Percentiles rank a stretch among this genome's conserved stretches.
Conservation (phyloP, 2,888 invertebrate genomes). For the Tenthredo distinguenda region DNA sequence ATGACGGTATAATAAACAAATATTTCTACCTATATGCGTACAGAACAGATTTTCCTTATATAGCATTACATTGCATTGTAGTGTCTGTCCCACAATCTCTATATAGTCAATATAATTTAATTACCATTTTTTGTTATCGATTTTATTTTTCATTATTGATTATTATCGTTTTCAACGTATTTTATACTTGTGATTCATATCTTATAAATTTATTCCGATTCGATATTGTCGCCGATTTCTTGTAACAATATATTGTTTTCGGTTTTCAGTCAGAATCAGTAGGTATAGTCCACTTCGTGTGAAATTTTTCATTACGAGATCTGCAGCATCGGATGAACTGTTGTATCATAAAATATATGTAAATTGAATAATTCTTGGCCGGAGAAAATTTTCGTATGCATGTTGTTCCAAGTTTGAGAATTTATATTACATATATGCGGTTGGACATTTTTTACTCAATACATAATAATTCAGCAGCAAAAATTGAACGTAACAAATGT, state of each 20-base stretch:
- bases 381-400: not conserved
- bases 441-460: too few species aligned
- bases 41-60: too few species aligned
- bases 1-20: not conserved
- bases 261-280: not conserved
- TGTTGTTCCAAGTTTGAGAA: not conserved
- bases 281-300: not conserved
- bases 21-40: not conserved
- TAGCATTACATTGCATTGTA: too few species aligned
- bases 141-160: not conserved
- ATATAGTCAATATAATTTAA: too few species aligned
- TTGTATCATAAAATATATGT: not conserved
- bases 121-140: not conserved
- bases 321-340: not conserved
- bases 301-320: not conserved
- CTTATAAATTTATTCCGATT: not conserved
- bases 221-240: not conserved
- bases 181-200: not conserved
- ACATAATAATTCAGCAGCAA: not conserved
- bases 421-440: not conserved
- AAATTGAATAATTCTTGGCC: constrained; percentile 4
- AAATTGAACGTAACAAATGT: not conserved
- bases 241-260: not conserved
- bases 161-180: not conserved
- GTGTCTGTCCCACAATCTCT: too few species aligned